These are phyloP conservation scores for Sturmia bella DNA, from an alignment of 2,888 invertebrate genomes.

Conservation along the genomic window DNA sequence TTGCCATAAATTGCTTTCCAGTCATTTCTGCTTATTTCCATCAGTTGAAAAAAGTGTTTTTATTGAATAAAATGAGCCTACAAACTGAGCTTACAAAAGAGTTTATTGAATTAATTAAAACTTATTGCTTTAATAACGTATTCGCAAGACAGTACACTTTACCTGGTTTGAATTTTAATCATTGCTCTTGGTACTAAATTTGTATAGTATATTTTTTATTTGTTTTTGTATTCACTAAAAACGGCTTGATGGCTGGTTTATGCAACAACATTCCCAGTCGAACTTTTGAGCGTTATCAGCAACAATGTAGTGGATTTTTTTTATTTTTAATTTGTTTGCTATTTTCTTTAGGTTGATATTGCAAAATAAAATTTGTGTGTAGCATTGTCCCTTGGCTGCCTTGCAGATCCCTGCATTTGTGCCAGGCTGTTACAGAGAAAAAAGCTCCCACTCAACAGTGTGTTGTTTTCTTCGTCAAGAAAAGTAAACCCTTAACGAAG, in stretches of 20 bases:
- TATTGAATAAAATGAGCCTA: conserved; percentile 11
- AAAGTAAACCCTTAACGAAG: no score
- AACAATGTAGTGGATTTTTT: not conserved
- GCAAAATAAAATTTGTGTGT: no score
- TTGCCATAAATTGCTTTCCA: conserved; percentile 34
- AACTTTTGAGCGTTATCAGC: not conserved
- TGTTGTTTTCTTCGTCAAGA: no score
- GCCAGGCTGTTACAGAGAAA: no score
- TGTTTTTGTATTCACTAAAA: conserved; percentile 12
- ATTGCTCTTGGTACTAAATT: not conserved
- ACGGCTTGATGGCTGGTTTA: conserved; percentile 18
- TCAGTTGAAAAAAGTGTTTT: conserved; percentile 34
- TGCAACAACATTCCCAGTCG: not conserved
- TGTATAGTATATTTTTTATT: not conserved
- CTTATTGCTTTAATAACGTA: conserved; percentile 48
- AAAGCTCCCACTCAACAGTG: no score
- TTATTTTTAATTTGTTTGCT: no score
- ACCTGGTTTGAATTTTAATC: conserved; percentile 57
- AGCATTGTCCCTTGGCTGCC: no score
- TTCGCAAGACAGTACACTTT: conserved; percentile 52
- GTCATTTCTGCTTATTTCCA: conserved; percentile 50
- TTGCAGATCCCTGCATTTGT: no score
- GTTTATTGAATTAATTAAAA: conserved; percentile 55
- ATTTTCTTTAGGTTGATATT: no score
- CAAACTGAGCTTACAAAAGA: conserved; percentile 8